Conservation (phyloP, 1,140 invertebrate species). For the Heterodera carotae region DNA sequence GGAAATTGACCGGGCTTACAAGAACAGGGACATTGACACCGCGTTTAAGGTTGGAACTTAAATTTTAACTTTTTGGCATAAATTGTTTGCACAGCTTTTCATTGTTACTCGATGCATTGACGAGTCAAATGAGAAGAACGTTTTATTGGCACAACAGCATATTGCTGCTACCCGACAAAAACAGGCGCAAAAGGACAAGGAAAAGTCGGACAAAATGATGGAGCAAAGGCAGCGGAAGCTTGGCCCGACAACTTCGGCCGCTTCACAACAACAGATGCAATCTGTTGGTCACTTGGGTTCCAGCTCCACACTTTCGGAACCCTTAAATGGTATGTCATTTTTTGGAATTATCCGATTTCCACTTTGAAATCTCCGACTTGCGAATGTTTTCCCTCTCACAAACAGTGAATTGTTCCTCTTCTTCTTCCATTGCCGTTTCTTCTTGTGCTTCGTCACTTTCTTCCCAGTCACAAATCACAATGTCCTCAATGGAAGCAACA, state of each 20-base stretch:
- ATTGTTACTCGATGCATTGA: constrained; percentile 41
- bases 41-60: constrained; percentile 50
- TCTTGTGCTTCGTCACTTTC: constrained; percentile 7
- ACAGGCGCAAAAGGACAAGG: constrained; percentile 44
- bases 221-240: constrained; percentile 18
- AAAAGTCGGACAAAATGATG: constrained; percentile 44
- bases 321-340: not conserved
- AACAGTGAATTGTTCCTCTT: constrained; percentile 6
- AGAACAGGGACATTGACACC: constrained; percentile 51
- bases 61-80: not conserved
- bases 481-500: not conserved
- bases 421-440: constrained; percentile 1
- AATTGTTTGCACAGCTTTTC: constrained; percentile 30
- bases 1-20: constrained; percentile 61
- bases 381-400: too few relatives aligned
- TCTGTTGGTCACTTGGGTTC: not conserved
- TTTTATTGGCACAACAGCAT: constrained; percentile 44
- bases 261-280: constrained; percentile 16
- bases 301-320: not conserved
- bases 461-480: not conserved
- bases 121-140: constrained; percentile 30
- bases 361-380: too few relatives aligned
- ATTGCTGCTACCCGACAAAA: constrained; percentile 44
- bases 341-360: too few relatives aligned
- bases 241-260: not conserved